Conservation (phyloP, 1,140 invertebrate species). For the Scaptomyza graminum region DNA sequence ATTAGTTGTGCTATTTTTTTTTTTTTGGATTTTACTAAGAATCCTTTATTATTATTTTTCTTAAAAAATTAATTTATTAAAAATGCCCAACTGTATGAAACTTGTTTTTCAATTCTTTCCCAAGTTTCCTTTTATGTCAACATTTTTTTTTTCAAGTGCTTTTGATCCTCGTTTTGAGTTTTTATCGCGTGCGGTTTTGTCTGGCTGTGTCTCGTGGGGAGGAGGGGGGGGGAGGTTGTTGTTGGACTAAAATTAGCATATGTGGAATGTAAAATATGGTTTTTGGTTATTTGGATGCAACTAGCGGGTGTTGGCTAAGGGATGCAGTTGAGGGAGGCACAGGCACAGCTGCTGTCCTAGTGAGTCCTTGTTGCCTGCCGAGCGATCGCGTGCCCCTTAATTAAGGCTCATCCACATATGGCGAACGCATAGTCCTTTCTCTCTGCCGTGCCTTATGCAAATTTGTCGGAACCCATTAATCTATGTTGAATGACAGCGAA, state of each 20-base stretch:
- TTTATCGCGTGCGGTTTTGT: conserved; percentile 70
- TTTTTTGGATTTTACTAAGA: too few species aligned
- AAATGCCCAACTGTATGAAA: too few species aligned
- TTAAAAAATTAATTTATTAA: too few species aligned
- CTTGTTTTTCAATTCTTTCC: too few species aligned
- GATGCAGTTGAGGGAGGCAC: not conserved
- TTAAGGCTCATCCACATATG: conserved; percentile 67
- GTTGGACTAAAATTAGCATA: conserved; percentile 67
- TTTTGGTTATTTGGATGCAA: not conserved
- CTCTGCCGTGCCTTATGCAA: conserved; percentile 62
- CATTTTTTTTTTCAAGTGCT: not conserved
- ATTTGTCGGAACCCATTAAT: conserved; percentile 64
- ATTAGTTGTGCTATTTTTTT: too few species aligned
- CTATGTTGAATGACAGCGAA: conserved; percentile 52
- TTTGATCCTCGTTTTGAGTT: conserved; percentile 40
- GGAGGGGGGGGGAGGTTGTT: too few species aligned
- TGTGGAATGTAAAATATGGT: conserved; percentile 13
- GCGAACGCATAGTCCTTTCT: conserved; percentile 19
- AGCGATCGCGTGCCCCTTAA: conserved; percentile 53
- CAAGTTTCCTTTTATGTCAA: too few species aligned
- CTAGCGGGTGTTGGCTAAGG: not conserved
- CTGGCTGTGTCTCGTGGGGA: conserved; percentile 60
- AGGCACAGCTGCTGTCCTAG: conserved; percentile 20
- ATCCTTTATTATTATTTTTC: too few species aligned
- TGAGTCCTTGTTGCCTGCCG: too few species aligned